Evolutionary conservation across 1,140 invertebrate genomes (phyloP), one percentile per base, ranked within the genome.

Genomic region (Zaprionus inermis): DNA sequence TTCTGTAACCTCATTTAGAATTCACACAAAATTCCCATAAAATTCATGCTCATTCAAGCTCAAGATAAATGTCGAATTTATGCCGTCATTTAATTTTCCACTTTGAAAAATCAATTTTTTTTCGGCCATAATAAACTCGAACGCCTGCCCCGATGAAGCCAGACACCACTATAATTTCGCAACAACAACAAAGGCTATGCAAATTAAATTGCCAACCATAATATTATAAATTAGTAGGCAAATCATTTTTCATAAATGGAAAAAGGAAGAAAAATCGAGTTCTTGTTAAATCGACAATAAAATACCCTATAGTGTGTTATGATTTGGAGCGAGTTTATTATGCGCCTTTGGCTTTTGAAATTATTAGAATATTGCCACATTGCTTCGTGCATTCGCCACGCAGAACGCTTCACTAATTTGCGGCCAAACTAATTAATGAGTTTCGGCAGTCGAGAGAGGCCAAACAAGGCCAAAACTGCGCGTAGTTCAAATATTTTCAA

Each of bases 381-480:
- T n/a, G n/a, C n/a, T n/a, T n/a, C n/a, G n/a, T 28, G 28, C 2
- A 28, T 32, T 32, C 30, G 30, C 30, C 38, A 20, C 63, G 55
- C 46, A 56, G 66, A 76, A 72, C 75, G 76, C 81, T 88, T 80
- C 74, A 88, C 84, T 84, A 88, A 88, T 88, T 88, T 88, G 84
- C 85, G 84, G 84, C 61, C 52, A 61, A 78, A 78, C 84, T 89
- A 88, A 88, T 88, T 88, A 88, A 88, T 88, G 80, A 80, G 66
- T 59, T 66, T 70, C 16, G 51, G n/a, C 57, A 38, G 24, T 3
- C 24, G 24, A 28, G 5, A 28, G 24, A 52, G 20, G 52, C 36
- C 16, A 73, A 49, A 64, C 56, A 51, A 56, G 16, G 51, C 44
- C 1, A 22, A 11, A 67, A 36, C 5, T 28, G 3, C 24, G 24